These are phyloP conservation scores for Pelobates fuscus DNA, from an alignment of 2,113 vertebrate genomes.

Conservation along the genomic window DNA sequence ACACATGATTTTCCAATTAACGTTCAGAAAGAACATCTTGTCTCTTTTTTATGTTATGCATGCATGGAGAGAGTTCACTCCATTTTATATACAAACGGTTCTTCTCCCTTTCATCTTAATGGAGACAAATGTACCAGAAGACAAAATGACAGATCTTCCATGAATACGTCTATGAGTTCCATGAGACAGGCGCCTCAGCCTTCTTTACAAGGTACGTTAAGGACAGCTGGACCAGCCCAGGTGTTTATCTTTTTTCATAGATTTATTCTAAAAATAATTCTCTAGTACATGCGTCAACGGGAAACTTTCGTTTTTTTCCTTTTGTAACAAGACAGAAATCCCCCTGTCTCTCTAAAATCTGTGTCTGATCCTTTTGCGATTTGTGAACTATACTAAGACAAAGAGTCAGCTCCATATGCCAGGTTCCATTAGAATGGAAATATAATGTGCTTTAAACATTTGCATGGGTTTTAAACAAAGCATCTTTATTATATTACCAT, in stretches of 20 bases:
- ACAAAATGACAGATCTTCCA: background rate
- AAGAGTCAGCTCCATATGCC: background rate
- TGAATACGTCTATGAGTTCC: no score
- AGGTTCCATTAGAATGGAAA: background rate
- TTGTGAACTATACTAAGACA: background rate
- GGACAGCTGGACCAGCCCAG: background rate
- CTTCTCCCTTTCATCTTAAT: conserved; percentile 14
- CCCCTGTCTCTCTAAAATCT: background rate
- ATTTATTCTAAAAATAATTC: background rate
- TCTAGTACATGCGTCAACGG: background rate
- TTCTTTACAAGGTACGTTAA: background rate
- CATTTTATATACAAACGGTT: background rate
- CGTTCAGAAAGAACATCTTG: background rate
- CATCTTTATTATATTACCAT: background rate
- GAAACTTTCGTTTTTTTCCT: background rate
- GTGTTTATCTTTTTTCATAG: background rate
- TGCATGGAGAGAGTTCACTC: background rate
- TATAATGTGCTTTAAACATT: background rate
- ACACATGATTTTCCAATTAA: conserved; percentile 4
- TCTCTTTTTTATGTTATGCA: background rate
- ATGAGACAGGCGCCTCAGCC: no score
- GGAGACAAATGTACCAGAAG: background rate
- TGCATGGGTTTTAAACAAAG: background rate
- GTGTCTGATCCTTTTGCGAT: background rate
- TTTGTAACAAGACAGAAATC: background rate